phyloP scores from a whole-genome alignment of 92 coral and sea anemone genomes.

The Zoanthus gigantus region DNA sequence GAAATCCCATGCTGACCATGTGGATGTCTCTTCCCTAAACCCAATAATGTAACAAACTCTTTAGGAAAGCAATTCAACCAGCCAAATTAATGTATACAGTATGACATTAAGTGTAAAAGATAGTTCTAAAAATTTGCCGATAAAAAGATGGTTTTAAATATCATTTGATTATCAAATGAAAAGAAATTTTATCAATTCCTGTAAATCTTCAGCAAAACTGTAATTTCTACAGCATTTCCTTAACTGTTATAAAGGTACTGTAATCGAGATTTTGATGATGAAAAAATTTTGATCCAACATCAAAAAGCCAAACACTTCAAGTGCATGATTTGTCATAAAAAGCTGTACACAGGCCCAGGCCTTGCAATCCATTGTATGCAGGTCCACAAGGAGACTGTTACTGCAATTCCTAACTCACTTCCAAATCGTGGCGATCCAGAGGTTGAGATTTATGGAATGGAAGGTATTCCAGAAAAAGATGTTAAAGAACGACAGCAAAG shows the following conservation, averaged over 20 bases:
- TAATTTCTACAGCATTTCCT: conserved; percentile 41
- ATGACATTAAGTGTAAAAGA: too few species aligned
- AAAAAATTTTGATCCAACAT: conserved; percentile 95
- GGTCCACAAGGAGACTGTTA: conserved; percentile 95
- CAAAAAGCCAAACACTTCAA: conserved; percentile 99
- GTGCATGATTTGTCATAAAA: conserved; percentile 98
- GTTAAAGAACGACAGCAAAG: conserved; percentile 91
- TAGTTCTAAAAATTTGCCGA: too few species aligned
- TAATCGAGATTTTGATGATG: conserved; percentile 98
- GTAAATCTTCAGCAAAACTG: too few species aligned
- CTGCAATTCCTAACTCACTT: conserved; percentile 93
- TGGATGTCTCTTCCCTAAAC: too few species aligned
- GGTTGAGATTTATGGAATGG: conserved; percentile 98
- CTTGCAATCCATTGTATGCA: conserved; percentile 98
- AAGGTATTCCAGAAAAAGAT: conserved; percentile 98
- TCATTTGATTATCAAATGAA: too few species aligned
- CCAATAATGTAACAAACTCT: too few species aligned
- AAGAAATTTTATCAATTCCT: too few species aligned
- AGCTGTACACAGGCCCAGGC: conserved; percentile 98
- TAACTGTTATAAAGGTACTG: conserved; percentile 88
- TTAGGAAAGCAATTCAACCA: too few species aligned
- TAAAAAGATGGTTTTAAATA: too few species aligned
- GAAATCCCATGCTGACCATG: too few species aligned
- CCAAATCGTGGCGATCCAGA: conserved; percentile 99
- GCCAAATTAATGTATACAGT: too few species aligned